phyloP scores from a whole-genome alignment of 2,113 vertebrate species.

The Ptilorrhoa leucosticta region DNA sequence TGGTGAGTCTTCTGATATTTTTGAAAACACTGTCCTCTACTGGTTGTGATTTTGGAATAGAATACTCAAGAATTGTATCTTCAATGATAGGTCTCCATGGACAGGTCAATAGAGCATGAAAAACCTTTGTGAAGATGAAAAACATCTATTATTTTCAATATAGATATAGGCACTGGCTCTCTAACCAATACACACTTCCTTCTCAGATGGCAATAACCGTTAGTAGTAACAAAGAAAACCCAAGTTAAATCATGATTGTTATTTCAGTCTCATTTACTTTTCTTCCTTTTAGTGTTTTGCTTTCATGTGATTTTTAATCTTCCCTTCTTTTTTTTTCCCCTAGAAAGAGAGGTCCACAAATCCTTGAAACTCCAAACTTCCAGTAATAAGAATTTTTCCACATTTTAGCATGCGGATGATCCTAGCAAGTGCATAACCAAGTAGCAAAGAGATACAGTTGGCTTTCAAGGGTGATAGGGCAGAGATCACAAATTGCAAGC shows the following conservation, averaged over 20 bases:
- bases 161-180: background rate
- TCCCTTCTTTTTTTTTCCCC: too few relatives aligned
- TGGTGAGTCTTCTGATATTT: background rate
- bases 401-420: background rate
- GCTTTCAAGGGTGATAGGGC: background rate
- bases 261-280: background rate
- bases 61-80: background rate
- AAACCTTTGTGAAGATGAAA: background rate
- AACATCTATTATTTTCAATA: background rate
- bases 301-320: background rate
- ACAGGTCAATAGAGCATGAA: background rate
- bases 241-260: background rate
- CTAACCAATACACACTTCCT: background rate
- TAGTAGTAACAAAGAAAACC: background rate
- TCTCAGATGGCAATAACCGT: background rate
- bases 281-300: background rate
- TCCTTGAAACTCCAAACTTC: background rate
- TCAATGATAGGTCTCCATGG: background rate
- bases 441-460: background rate
- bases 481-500: background rate
- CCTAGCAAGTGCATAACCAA: background rate
- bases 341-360: background rate
- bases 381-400: background rate
- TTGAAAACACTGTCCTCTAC: slow-evolving; percentile 44
- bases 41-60: background rate